These are phyloP conservation scores for Smutsia temminckii DNA, from an alignment of 2,797 vertebrate genomes.

Conservation along the genomic window DNA sequence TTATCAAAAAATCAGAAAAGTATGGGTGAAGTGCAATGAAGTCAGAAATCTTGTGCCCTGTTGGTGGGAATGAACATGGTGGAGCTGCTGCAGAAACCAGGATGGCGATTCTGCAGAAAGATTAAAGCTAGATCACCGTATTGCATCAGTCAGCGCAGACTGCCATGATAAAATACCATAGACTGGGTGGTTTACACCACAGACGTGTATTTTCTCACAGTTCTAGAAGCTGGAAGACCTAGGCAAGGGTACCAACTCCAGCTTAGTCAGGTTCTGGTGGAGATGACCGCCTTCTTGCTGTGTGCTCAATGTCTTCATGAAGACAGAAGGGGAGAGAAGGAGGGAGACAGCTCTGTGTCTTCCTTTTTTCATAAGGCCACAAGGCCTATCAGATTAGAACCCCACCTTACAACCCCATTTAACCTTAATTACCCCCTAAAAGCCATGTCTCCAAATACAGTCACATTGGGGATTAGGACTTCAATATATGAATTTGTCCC, in stretches of 20 bases:
- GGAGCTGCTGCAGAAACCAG: not conserved
- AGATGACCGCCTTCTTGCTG: fast-evolving
- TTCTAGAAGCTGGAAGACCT: not conserved
- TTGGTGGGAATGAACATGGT: not conserved
- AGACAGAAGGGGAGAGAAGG: not conserved
- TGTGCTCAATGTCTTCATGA: fast-evolving
- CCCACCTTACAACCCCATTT: not conserved
- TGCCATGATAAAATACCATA: not conserved
- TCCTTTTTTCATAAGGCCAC: not conserved
- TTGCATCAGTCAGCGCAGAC: not conserved
- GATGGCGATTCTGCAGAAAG: not conserved
- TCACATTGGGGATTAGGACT: not conserved
- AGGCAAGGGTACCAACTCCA: not conserved
- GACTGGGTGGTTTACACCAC: no score
- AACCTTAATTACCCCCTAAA: not conserved
- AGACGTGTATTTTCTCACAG: not conserved
- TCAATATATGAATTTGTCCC: not conserved
- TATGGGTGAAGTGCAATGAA: not conserved
- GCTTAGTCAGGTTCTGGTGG: not conserved
- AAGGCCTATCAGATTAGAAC: not conserved
- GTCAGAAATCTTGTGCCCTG: not conserved
- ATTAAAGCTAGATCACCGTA: not conserved
- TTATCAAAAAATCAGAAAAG: not conserved
- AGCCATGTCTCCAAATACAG: not conserved
- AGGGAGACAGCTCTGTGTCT: not conserved